Conservation (phyloP, 2,113 vertebrate genomes). For the Nematolebias whitei region DNA sequence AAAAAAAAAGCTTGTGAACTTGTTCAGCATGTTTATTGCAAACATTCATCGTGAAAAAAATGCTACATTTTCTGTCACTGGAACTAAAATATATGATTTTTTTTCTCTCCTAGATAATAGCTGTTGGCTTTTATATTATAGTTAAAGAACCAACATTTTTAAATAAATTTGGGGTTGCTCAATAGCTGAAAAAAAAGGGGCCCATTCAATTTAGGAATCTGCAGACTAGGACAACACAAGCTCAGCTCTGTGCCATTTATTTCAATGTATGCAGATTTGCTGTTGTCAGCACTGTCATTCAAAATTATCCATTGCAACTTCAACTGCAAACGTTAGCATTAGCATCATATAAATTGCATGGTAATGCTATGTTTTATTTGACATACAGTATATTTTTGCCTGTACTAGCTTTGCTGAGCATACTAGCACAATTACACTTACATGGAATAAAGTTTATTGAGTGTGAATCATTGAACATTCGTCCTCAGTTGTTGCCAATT, state of each 20-base stretch:
- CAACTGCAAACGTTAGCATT: conserved; percentile 6
- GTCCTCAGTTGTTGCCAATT: background rate
- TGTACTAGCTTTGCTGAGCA: background rate
- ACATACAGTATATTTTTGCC: background rate
- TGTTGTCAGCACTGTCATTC: too few relatives aligned
- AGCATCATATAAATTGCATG: conserved; percentile 12
- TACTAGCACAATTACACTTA: background rate
- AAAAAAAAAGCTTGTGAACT: background rate
- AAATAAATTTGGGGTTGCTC: too few relatives aligned
- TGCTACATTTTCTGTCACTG: background rate
- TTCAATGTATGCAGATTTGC: background rate
- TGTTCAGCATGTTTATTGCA: conserved; percentile 11
- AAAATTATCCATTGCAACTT: background rate
- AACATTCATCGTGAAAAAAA: background rate
- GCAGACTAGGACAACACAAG: background rate
- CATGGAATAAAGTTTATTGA: background rate
- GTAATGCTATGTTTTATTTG: background rate
- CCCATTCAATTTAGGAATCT: background rate
- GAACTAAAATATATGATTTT: conserved; percentile 2
- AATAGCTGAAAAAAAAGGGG: background rate
- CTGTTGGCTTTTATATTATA: background rate
- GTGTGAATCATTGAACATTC: background rate
- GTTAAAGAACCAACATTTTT: conserved; percentile 7
- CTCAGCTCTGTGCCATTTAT: background rate
- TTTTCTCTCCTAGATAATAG: conserved; percentile 4